Evolutionary conservation across 2,888 invertebrate species (phyloP).

Genomic region (Lepidonotus clava): DNA sequence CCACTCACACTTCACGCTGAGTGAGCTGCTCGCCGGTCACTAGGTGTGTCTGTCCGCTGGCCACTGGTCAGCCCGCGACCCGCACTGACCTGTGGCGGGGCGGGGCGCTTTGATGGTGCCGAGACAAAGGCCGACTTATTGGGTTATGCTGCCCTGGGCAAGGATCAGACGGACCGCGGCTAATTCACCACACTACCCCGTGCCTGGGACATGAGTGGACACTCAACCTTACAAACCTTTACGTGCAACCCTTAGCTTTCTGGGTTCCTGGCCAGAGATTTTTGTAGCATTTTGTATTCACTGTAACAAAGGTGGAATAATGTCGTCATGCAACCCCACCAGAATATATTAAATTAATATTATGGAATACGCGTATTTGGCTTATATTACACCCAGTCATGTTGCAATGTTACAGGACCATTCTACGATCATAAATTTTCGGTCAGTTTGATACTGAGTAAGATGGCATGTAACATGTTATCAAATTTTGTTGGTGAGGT

Average conservation of each 20-base stretch:
- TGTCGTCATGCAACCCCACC: no score
- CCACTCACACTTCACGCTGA: background rate
- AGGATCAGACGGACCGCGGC: conserved; percentile 1
- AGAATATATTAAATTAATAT: no score
- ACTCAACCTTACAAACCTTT: background rate
- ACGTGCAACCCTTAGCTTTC: background rate
- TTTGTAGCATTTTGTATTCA: no score
- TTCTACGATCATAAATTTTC: no score
- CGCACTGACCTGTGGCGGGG: background rate
- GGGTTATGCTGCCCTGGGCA: conserved; percentile 33
- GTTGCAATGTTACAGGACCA: no score
- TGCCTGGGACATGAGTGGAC: conserved; percentile 34
- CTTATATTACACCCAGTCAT: no score
- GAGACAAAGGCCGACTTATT: conserved; percentile 24
- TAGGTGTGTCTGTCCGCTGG: conserved; percentile 11
- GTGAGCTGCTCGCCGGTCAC: background rate
- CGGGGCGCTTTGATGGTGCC: background rate
- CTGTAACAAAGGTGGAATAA: no score
- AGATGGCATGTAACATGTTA: no score
- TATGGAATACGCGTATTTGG: no score
- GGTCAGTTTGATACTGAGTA: no score
- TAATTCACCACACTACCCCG: background rate
- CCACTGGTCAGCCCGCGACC: background rate
- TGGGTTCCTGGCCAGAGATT: no score
- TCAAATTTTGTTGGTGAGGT: no score